A percentile compares a stretch with the other conserved stretches of the same genome.
phyloP scores from a whole-genome alignment of 2,113 vertebrate species.

The Anoplopoma fimbria region DNA sequence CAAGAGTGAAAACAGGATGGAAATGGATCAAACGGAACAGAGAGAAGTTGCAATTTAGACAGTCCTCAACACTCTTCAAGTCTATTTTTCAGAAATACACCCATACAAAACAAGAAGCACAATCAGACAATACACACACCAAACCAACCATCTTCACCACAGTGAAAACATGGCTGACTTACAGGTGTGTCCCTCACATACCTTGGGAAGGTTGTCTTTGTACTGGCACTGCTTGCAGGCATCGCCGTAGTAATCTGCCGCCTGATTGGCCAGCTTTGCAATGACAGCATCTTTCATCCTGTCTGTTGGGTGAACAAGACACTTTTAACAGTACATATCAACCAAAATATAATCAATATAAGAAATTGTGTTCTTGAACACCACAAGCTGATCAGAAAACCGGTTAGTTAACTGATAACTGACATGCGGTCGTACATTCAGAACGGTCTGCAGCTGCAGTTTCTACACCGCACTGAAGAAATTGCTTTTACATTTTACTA shows the following conservation, averaged over 20 bases:
- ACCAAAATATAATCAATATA: neutral
- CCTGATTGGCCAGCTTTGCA: conserved; percentile 96
- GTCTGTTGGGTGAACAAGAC: conserved; percentile 80
- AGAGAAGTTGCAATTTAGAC: conserved; percentile 27
- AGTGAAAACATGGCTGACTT: neutral
- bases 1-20: conserved; percentile 52
- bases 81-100: conserved; percentile 15
- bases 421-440: neutral
- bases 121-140: conserved; percentile 26
- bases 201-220: conserved; percentile 98
- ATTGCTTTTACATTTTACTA: neutral
- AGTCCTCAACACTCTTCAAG: conserved; percentile 38
- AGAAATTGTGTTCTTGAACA: neutral
- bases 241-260: conserved; percentile 97
- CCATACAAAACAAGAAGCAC: conserved; percentile 32
- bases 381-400: neutral
- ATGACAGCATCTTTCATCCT: conserved; percentile 98
- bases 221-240: conserved; percentile 98
- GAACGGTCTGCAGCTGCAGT: neutral
- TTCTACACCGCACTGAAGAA: neutral
- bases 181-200: conserved; percentile 74
- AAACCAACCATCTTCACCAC: conserved; percentile 19
- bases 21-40: conserved; percentile 67
- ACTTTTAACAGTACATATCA: neutral
- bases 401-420: neutral